phyloP scores from a whole-genome alignment of 2,113 vertebrate species.

The Silurus meridionalis region DNA sequence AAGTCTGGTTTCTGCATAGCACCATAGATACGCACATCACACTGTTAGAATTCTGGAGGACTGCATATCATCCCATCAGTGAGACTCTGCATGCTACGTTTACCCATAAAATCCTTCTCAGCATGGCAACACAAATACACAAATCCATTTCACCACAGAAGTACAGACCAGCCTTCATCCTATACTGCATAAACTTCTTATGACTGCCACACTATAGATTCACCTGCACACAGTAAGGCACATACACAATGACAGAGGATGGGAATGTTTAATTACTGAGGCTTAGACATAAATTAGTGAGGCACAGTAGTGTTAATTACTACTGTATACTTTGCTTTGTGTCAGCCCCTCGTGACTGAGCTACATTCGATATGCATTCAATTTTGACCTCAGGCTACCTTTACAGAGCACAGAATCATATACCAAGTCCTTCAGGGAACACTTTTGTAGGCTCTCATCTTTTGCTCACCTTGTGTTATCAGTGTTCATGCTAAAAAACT shows the following conservation, averaged over 20 bases:
- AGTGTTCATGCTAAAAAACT: background rate
- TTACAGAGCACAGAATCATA: background rate
- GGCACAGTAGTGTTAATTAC: conserved; percentile 43
- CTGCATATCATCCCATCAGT: background rate
- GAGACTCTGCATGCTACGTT: background rate
- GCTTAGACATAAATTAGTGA: conserved; percentile 48
- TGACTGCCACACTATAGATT: conserved; percentile 5
- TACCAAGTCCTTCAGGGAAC: background rate
- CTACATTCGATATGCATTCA: background rate
- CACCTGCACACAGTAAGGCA: conserved; percentile 23
- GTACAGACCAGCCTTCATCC: background rate
- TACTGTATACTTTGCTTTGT: conserved; percentile 26
- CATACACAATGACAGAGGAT: conserved; percentile 15
- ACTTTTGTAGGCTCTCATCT: background rate
- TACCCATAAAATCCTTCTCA: background rate
- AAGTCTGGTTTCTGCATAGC: background rate
- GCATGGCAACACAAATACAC: background rate
- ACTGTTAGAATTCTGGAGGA: background rate
- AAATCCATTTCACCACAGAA: background rate
- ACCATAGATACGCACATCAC: background rate
- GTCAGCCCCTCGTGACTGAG: background rate
- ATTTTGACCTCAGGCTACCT: conserved; percentile 22
- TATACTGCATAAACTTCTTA: background rate
- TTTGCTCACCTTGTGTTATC: background rate
- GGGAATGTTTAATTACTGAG: conserved; percentile 49